A percentile compares a stretch with the other conserved stretches of the same genome.
These are phyloP conservation scores for Gerosis bhagava DNA, from an alignment of 2,888 invertebrate genomes.

Conservation along the genomic window DNA sequence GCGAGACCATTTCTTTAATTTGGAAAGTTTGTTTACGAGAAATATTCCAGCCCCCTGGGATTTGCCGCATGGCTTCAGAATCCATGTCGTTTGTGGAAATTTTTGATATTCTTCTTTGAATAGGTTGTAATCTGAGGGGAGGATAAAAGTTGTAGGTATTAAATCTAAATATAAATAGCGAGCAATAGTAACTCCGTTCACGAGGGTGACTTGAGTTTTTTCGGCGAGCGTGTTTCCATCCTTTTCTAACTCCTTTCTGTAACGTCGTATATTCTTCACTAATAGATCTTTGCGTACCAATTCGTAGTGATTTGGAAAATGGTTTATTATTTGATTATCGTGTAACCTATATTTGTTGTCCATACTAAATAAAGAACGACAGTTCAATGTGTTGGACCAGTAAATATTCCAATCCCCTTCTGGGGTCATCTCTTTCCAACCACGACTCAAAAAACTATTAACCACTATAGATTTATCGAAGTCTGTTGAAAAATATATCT, in stretches of 20 bases:
- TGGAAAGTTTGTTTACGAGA: slow-evolving; percentile 96
- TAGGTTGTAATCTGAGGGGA: slow-evolving; percentile 98
- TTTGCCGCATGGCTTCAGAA: slow-evolving; percentile 98
- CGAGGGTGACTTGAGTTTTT: slow-evolving; percentile 77
- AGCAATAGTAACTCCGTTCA: slow-evolving; percentile 84
- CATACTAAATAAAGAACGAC: slow-evolving; percentile 94
- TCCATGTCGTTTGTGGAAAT: slow-evolving; percentile 97
- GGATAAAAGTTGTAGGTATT: slow-evolving; percentile 95
- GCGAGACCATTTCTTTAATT: slow-evolving; percentile 94
- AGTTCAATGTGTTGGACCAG: slow-evolving; percentile 96
- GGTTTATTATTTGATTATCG: slow-evolving; percentile 97
- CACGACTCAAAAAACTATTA: slow-evolving; percentile 95
- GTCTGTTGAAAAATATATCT: slow-evolving; percentile 86
- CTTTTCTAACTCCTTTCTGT: slow-evolving; percentile 95
- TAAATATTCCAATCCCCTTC: slow-evolving; percentile 98
- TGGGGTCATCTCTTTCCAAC: slow-evolving; percentile 92
- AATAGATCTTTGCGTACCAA: slow-evolving; percentile 97
- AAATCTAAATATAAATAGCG: slow-evolving; percentile 94
- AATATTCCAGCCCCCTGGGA: slow-evolving; percentile 98
- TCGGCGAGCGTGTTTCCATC: slow-evolving; percentile 94
- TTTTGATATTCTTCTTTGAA: slow-evolving; percentile 98
- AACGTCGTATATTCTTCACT: slow-evolving; percentile 97
- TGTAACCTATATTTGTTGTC: slow-evolving; percentile 96
- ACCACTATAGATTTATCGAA: slow-evolving; percentile 96
- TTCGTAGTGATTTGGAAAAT: slow-evolving; percentile 98